Conservation (phyloP, 2,888 invertebrate genomes). For the Aleiodes leptofemur region DNA sequence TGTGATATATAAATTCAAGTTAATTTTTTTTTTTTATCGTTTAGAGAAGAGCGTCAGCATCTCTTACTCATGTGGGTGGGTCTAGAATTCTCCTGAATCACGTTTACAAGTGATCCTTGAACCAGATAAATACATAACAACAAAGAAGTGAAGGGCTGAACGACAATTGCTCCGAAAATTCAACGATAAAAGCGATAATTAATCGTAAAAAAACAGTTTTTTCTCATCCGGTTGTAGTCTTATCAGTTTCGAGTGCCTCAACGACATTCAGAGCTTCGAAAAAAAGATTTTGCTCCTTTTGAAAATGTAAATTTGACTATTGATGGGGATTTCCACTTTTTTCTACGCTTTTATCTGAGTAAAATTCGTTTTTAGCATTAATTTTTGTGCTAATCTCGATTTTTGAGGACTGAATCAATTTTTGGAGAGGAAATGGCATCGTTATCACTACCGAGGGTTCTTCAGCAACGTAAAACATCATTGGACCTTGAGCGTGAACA, state of each 20-base stretch:
- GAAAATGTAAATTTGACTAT: not conserved
- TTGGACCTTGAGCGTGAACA: constrained; percentile 87
- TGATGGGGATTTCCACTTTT: not conserved
- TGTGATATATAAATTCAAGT: constrained; percentile 12
- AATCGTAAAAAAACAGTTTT: not conserved
- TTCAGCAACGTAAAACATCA: constrained; percentile 86
- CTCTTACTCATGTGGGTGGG: constrained; percentile 17
- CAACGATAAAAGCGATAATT: not conserved
- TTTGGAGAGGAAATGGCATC: constrained; percentile 79
- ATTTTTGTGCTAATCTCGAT: not conserved
- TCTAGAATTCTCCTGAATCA: constrained; percentile 23
- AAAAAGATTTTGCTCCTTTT: not conserved
- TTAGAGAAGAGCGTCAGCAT: not conserved
- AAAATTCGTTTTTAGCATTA: not conserved
- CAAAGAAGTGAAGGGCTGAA: not conserved
- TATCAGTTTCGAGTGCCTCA: not conserved
- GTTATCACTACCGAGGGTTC: constrained; percentile 83
- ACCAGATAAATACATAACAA: not conserved
- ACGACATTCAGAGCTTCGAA: not conserved
- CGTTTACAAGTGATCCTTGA: not conserved
- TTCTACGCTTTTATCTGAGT: not conserved
- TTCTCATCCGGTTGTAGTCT: not conserved
- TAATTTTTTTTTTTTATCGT: constrained; percentile 5
- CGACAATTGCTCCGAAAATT: not conserved
- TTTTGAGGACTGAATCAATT: not conserved